Evolutionary conservation across 1,140 invertebrate genomes (phyloP), one percentile per base, ranked within the genome.

Genomic region (Lordiphosa collinella): DNA sequence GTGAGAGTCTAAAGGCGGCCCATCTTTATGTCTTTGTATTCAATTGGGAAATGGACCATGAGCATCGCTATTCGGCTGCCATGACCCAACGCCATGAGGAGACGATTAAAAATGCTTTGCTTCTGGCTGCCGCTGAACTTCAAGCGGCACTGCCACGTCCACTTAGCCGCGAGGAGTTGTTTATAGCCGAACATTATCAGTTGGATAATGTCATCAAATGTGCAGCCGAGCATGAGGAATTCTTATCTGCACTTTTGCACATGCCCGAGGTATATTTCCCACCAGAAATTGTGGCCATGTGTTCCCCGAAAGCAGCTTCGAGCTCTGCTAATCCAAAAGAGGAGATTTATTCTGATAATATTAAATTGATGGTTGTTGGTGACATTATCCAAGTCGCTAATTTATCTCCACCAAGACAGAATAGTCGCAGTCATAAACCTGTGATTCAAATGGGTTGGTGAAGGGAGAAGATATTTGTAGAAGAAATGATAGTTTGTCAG

Each of bases 41-140:
- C 12, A 86, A 79, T 37, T 85, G 79, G 79, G 80, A 79, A 74
- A 85, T 85, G 79, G 74, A 86, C 25, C 40, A 63, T 4, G 74
- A 79, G 36, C 61, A 85, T 55, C 73, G 61, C 12, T 74, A 74
- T n/a, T 79, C 79, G 0, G 9, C 36, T 6, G 52, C 43, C 8
- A 85, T 85, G 79, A 71, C n/a, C 5, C 37, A 58, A 5, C 18
- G 36, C 4, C 61, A 56, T 4, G 12, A 44, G 11, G 50, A 48
- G 0, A 46, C 63, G 7, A 61, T 49, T 3, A 36, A 52, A 5
- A 13, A 16, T 5, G 80, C 73, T 2, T 14, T 59, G 11, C 14
- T 18, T 0, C 3, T 61, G 12, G 61, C 60, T 1, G 18, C 40
- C 1, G 34, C 12, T 5, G 56, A 78, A 10, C 2, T 14, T 0